Base-by-base conservation (phyloP, 2,113 vertebrate genomes). In the Antennarius striatus region DNA sequence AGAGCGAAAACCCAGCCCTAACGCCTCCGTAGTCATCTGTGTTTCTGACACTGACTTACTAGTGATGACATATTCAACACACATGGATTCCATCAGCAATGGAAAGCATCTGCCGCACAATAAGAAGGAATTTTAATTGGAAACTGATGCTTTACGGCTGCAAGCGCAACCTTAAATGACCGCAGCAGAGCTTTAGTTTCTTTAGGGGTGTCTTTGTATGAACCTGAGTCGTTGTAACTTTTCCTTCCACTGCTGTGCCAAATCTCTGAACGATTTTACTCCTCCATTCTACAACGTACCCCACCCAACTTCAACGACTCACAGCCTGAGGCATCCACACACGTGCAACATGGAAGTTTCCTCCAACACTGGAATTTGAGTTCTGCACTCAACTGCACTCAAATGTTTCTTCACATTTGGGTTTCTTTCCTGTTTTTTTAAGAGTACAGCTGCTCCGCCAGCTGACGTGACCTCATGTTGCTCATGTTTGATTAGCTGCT, bases 111-210 rank as follows among this genome's bases (percentile, higher is more conserved):
- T 60, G 43, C 61, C 22, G 47, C 56, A 79, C 56, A 88, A 82
- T 70, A 80, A 86, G 80, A 59, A 77, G 29, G 53, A 52, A 68
- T 80, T 75, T 86, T 88, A 84, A 90, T 86, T 77, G 59, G 71
- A 77, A 87, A 70, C 80, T 71, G 69, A 76, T 91, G 87, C 67
- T 58, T 77, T 45, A 71, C 42, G 42, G 11, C 76, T 80, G 16
- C 54, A 56, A 36, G 42, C 60, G 10, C 46, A 62, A 60, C 59
- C 30, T 15, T 40, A 32, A 70, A 68, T 7, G 15, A 49, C 53
- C 4, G 16, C 54, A 75, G 60, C 9, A 61, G 52, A 68, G 46
- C 51, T 43, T 57, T 43, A 22, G n/a, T 54, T 51, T 75, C 56
- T 75, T 72, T 17, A 36, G 67, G 55, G 50, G 15, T 30, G 60